phyloP scores from a whole-genome alignment of 2,888 invertebrate species.

The Netelia melanura region DNA sequence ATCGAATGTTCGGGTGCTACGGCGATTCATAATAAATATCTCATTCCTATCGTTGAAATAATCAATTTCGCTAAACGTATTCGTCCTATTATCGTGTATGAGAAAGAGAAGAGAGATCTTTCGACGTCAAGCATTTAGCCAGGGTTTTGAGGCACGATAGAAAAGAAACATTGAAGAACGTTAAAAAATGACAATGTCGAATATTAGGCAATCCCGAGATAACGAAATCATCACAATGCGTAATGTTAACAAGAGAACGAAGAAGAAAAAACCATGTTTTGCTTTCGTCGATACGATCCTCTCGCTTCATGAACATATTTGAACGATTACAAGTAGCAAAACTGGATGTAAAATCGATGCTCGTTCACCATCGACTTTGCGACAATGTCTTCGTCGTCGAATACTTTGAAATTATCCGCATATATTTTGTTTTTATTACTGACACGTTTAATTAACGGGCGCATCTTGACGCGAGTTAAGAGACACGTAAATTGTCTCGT shows the following conservation, averaged over 20 bases:
- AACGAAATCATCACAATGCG: slow-evolving; percentile 21
- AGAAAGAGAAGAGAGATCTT: background rate
- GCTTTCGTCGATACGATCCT: slow-evolving; percentile 50
- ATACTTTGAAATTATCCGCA: background rate
- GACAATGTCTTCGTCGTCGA: background rate
- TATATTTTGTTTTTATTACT: background rate
- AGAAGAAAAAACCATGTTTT: slow-evolving; percentile 41
- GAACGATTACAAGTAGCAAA: background rate
- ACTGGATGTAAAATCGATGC: background rate
- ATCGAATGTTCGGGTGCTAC: slow-evolving; percentile 41
- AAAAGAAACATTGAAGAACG: background rate
- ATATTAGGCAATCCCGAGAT: slow-evolving; percentile 21
- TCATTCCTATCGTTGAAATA: slow-evolving; percentile 55
- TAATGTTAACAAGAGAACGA: slow-evolving; percentile 12
- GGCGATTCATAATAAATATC: slow-evolving; percentile 44
- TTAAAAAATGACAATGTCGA: slow-evolving; percentile 9
- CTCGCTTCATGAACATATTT: slow-evolving; percentile 18
- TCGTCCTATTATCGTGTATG: slow-evolving; percentile 41
- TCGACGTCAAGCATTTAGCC: slow-evolving; percentile 8
- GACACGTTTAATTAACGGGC: background rate
- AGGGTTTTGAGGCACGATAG: background rate
- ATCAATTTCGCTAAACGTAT: slow-evolving; percentile 33
- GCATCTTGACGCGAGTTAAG: too few relatives aligned
- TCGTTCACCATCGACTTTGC: background rate
- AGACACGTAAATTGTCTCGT: background rate